A percentile compares a stretch with the other conserved stretches of the same genome.
phyloP scores from a whole-genome alignment of 2,888 invertebrate genomes.

The Charanyca ferruginea region DNA sequence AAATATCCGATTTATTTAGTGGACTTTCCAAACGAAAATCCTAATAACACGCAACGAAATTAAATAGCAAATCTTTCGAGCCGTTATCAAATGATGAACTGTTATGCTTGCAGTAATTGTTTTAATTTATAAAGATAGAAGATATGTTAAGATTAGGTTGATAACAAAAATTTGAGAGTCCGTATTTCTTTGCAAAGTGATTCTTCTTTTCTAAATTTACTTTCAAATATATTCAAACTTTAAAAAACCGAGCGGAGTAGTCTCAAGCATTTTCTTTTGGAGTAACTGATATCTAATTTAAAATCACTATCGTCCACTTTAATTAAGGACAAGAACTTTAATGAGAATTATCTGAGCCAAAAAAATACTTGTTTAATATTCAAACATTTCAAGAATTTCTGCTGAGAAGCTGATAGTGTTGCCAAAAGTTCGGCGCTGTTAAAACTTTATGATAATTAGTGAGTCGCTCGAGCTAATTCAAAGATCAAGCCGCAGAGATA shows the following conservation, averaged over 20 bases:
- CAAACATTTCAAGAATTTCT: constrained; percentile 70
- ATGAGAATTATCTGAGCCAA: constrained; percentile 51
- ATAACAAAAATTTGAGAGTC: constrained; percentile 6
- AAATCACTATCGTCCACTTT: constrained; percentile 37
- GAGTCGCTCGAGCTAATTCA: constrained; percentile 81
- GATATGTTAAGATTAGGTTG: no score
- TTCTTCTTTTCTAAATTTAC: background rate
- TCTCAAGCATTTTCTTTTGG: constrained; percentile 16
- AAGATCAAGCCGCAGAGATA: constrained; percentile 78
- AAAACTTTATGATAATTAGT: constrained; percentile 86
- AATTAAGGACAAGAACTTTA: constrained; percentile 57
- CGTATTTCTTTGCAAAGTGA: background rate
- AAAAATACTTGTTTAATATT: constrained; percentile 74
- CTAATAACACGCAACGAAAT: no score
- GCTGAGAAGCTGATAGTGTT: constrained; percentile 78
- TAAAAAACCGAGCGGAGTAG: constrained; percentile 13
- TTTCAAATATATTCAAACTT: background rate
- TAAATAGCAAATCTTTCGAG: no score
- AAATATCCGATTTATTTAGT: no score
- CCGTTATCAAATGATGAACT: no score
- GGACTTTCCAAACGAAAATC: no score
- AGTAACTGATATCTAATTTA: constrained; percentile 21
- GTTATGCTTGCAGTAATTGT: no score
- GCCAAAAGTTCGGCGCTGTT: constrained; percentile 79
- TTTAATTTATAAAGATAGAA: no score